phyloP scores from a whole-genome alignment of 2,888 invertebrate genomes.

The Coleophora flavipennella region DNA sequence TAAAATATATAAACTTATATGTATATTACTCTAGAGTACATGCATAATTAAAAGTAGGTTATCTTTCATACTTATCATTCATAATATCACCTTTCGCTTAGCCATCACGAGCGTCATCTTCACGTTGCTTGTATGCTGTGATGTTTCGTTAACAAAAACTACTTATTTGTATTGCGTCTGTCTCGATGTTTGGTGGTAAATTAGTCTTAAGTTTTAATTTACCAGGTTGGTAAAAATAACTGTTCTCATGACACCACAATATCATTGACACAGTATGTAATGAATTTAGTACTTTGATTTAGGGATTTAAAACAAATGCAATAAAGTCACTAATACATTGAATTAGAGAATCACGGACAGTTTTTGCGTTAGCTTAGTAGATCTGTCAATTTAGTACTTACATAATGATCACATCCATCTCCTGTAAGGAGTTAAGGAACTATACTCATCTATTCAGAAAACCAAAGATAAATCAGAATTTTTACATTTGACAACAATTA shows the following conservation, averaged over 20 bases:
- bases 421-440: constrained; percentile 65
- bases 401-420: constrained; percentile 43
- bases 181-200: constrained; percentile 41
- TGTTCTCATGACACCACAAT: constrained; percentile 15
- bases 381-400: constrained; percentile 73
- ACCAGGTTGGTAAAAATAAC: constrained; percentile 32
- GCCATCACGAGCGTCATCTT: constrained; percentile 39
- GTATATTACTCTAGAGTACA: constrained; percentile 21
- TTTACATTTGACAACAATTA: constrained; percentile 41
- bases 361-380: constrained; percentile 56
- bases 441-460: constrained; percentile 45
- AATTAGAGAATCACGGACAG: too few species aligned
- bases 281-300: constrained; percentile 65
- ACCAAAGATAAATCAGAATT: constrained; percentile 69
- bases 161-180: constrained; percentile 39
- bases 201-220: constrained; percentile 51
- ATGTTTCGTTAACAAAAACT: constrained; percentile 51
- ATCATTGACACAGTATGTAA: constrained; percentile 41
- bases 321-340: too few species aligned
- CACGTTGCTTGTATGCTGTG: constrained; percentile 63
- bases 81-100: constrained; percentile 41
- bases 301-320: constrained; percentile 26
- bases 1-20: too few species aligned
- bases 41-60: constrained; percentile 34
- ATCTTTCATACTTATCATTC: constrained; percentile 39